Conservation (phyloP, 1,140 invertebrate species). For the Samia ricini region DNA sequence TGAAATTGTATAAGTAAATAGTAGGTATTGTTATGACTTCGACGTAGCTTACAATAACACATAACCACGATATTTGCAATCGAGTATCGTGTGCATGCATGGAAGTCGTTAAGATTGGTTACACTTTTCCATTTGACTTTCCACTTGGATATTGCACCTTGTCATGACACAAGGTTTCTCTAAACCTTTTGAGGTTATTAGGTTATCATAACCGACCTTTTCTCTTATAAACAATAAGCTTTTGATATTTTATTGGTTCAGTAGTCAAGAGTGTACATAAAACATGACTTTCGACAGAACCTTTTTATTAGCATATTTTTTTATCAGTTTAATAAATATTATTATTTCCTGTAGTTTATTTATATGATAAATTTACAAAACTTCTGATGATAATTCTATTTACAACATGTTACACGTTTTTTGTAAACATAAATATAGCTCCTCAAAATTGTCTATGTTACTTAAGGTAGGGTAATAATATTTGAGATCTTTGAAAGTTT, state of each 20-base stretch:
- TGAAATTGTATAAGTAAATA: background rate
- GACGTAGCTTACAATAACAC: background rate
- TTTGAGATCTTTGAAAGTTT: too few relatives aligned
- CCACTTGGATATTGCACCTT: constrained; percentile 64
- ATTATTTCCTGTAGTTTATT: too few relatives aligned
- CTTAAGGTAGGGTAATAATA: too few relatives aligned
- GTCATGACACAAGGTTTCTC: constrained; percentile 61
- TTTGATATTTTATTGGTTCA: constrained; percentile 25
- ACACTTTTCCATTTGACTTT: constrained; percentile 64
- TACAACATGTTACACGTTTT: too few relatives aligned
- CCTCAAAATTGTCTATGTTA: too few relatives aligned
- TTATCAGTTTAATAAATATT: too few relatives aligned
- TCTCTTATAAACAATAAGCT: constrained; percentile 24
- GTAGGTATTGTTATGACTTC: background rate
- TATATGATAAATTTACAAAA: too few relatives aligned
- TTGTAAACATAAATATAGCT: too few relatives aligned
- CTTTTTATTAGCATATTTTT: background rate
- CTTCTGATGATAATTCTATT: too few relatives aligned
- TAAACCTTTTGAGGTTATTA: constrained; percentile 59
- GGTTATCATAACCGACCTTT: constrained; percentile 50
- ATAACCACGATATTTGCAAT: constrained; percentile 1
- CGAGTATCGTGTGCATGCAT: constrained; percentile 48
- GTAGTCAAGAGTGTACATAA: constrained; percentile 14
- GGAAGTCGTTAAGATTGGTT: constrained; percentile 64
- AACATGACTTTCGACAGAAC: constrained; percentile 5